Percentiles rank a stretch among this genome's conserved stretches.
Conservation (phyloP, 2,113 vertebrate genomes). For the Kryptolebias marmoratus region DNA sequence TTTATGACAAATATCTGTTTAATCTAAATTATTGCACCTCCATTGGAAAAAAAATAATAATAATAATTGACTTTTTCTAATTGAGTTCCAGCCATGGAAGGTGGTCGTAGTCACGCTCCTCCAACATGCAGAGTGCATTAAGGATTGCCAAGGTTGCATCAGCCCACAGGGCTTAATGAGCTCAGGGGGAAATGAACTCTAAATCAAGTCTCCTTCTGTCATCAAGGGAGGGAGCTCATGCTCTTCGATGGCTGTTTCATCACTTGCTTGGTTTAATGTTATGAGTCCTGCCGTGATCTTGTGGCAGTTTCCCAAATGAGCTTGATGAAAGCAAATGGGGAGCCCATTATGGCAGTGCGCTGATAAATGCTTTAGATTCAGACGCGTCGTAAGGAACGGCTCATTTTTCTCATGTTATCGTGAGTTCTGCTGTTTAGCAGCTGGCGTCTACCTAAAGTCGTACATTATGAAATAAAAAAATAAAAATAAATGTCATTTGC, state of each 20-base stretch:
- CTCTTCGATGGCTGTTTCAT: slow-evolving; percentile 62
- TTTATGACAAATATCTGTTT: slow-evolving; percentile 41
- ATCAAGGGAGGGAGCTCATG: slow-evolving; percentile 46
- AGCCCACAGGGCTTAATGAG: slow-evolving; percentile 65
- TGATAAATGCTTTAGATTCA: slow-evolving; percentile 40
- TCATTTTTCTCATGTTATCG: slow-evolving; percentile 46
- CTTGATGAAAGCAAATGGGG: slow-evolving; percentile 58
- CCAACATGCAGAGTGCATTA: slow-evolving; percentile 35
- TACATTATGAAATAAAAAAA: slow-evolving; percentile 19
- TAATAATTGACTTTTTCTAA: slow-evolving; percentile 15
- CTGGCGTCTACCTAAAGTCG: slow-evolving; percentile 23
- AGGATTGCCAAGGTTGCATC: slow-evolving; percentile 69
- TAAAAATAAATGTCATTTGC: neutral
- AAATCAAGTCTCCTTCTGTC: slow-evolving; percentile 54
- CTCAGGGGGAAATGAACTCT: slow-evolving; percentile 51
- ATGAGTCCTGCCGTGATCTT: slow-evolving; percentile 53
- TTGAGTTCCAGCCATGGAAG: slow-evolving; percentile 14
- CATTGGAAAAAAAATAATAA: slow-evolving; percentile 2
- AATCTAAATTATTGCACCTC: slow-evolving; percentile 30
- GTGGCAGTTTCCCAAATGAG: slow-evolving; percentile 65
- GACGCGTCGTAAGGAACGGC: slow-evolving; percentile 27
- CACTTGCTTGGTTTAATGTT: slow-evolving; percentile 59
- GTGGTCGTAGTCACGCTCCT: slow-evolving; percentile 1
- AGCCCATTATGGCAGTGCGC: slow-evolving; percentile 48
- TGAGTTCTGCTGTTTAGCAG: slow-evolving; percentile 41